Conservation (phyloP, 2,797 vertebrate species). For the Urosaurus nigricauda region DNA sequence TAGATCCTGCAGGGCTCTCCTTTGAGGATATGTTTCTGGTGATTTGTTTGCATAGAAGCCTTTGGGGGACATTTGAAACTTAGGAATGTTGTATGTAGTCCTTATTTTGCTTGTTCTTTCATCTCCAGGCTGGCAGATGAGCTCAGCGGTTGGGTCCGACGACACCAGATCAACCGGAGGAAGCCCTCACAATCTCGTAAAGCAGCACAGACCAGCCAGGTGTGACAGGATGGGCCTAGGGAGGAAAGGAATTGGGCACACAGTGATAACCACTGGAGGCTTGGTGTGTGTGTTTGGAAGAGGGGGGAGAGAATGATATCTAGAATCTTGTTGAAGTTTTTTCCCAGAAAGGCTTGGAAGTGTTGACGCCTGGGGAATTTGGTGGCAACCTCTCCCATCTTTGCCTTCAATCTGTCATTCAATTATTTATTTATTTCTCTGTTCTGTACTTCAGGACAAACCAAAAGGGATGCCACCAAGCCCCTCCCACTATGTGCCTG, state of each 20-base stretch:
- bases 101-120: background rate
- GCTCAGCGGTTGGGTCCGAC: constrained; percentile 87
- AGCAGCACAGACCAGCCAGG: constrained; percentile 62
- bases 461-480: constrained; percentile 82
- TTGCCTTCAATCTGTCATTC: background rate
- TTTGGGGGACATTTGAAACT: background rate
- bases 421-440: background rate
- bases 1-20: background rate
- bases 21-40: background rate
- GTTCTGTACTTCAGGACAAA: constrained; percentile 80
- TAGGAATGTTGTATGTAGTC: background rate
- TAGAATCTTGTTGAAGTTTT: background rate
- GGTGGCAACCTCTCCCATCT: background rate
- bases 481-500: constrained; percentile 86
- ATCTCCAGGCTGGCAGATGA: constrained; percentile 27
- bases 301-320: too few species aligned
- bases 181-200: constrained; percentile 75
- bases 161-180: constrained; percentile 90
- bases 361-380: background rate
- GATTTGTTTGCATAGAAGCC: background rate
- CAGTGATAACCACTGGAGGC: background rate
- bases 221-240: constrained; percentile 22
- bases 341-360: background rate
- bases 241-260: too few species aligned
- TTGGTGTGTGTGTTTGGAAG: background rate